Evolutionary conservation across 1,140 invertebrate genomes (phyloP), one percentile per base, ranked within the genome.

Genomic region (Tachypleus tridentatus): DNA sequence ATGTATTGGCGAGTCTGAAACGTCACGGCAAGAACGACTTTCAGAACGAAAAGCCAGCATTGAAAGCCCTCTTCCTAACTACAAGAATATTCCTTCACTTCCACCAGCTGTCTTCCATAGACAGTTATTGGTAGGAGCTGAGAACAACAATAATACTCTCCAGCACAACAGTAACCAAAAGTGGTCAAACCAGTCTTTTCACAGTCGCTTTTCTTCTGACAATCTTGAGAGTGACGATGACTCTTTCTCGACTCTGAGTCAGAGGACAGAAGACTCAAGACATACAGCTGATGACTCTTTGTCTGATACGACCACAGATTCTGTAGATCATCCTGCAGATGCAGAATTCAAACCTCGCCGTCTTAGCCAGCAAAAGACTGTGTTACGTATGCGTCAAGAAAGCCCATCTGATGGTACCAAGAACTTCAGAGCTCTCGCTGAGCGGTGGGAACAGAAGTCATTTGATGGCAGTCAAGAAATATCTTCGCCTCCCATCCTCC

Each of bases 401-500:
- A 60, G 61, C 9, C 50, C 66, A 54, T 29, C 58, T n/a, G 61
- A 65, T 56, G 58, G 59, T n/a, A 61, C 60, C 3, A 74, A 76
- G 60, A 76, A 75, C 58, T 78, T 78, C 69, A 73, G 72, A 65
- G 74, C 75, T 29, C 62, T 78, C n/a, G 71, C 77, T 3, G 75
- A 77, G 57, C 76, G 74, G 59, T 78, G 77, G 77, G 75, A 77
- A 60, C 73, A 76, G 65, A 71, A 74, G 11, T 69, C 74, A 9
- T 69, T 69, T 49, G 73, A 72, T 60, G 71, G 68, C 11, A 67
- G 61, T 10, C 29, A 64, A 64, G 50, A 29, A 29, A 29, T 11
- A 64, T 11, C 2, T 48, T 49, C 53, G 53, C 67, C 8, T 49
- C 61, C 10, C 47, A 63, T 52, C 61, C 67, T 53, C 65, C 67